Conservation (phyloP, 1,140 invertebrate species). For the Heterodera schachtii region DNA sequence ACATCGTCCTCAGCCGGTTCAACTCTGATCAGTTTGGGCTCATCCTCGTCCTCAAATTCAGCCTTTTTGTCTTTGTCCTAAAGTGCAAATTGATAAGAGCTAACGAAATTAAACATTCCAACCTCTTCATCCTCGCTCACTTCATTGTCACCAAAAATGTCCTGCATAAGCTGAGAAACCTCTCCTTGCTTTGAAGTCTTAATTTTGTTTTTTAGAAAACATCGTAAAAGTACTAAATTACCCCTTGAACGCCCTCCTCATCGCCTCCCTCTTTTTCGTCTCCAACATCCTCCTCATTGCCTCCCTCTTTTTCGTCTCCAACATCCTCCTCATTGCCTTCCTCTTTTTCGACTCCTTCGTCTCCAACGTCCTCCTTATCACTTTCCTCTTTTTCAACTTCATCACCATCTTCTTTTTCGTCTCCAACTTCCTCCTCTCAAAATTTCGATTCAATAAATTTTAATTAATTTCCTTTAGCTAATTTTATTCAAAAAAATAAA, state of each 20-base stretch:
- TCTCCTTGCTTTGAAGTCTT: neutral
- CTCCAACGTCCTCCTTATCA: too few relatives aligned
- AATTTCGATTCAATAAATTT: too few relatives aligned
- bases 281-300: neutral
- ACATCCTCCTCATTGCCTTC: neutral
- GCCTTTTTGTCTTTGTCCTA: neutral
- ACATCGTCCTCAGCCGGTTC: slow-evolving; percentile 32
- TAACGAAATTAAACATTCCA: neutral
- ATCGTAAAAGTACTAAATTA: neutral
- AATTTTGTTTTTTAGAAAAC: neutral
- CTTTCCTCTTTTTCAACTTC: neutral
- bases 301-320: neutral
- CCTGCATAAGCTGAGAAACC: neutral
- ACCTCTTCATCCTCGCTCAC: neutral
- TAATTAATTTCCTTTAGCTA: too few relatives aligned
- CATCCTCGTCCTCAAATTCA: slow-evolving; percentile 9
- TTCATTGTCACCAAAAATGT: neutral
- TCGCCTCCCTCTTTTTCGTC: neutral
- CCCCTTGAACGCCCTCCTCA: neutral
- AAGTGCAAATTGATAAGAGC: neutral
- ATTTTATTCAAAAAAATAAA: too few relatives aligned
- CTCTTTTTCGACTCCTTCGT: too few relatives aligned
- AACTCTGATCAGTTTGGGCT: slow-evolving; percentile 19
- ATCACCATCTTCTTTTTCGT: neutral
- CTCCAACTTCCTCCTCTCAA: neutral